phyloP scores from a whole-genome alignment of 2,797 vertebrate species.

The Trachurus trachurus region DNA sequence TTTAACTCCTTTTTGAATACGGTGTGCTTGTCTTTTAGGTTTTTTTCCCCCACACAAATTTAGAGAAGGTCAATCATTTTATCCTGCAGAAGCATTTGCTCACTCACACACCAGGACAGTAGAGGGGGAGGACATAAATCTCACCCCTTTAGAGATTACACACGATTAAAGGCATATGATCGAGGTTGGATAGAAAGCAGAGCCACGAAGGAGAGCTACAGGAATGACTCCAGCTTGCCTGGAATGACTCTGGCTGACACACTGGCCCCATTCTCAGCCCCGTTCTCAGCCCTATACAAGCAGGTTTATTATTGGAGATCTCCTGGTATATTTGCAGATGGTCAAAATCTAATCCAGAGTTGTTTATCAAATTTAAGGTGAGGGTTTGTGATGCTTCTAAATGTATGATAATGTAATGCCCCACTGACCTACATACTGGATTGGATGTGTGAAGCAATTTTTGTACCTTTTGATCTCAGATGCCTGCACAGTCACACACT shows the following conservation, averaged over 20 bases:
- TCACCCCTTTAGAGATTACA: conserved; percentile 73
- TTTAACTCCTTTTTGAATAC: conserved; percentile 13
- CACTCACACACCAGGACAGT: conserved; percentile 44
- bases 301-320: conserved; percentile 37
- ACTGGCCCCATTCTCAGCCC: conserved; percentile 53
- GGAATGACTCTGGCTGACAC: conserved; percentile 70
- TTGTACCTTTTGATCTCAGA: conserved; percentile 1
- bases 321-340: conserved; percentile 11
- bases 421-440: conserved; percentile 26
- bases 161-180: conserved; percentile 76
- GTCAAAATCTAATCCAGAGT: conserved; percentile 37
- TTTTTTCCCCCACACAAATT: conserved; percentile 41
- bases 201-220: conserved; percentile 43
- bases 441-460: background rate
- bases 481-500: background rate
- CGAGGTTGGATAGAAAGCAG: conserved; percentile 71
- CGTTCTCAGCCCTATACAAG: conserved; percentile 17
- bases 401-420: conserved; percentile 21
- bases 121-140: conserved; percentile 64
- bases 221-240: conserved; percentile 62
- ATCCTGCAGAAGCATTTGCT: conserved; percentile 46
- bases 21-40: background rate
- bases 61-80: conserved; percentile 43
- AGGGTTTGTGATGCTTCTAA: conserved; percentile 18
- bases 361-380: conserved; percentile 34